phyloP scores from a whole-genome alignment of 2,113 vertebrate species.

The Pachycephala philippinensis region DNA sequence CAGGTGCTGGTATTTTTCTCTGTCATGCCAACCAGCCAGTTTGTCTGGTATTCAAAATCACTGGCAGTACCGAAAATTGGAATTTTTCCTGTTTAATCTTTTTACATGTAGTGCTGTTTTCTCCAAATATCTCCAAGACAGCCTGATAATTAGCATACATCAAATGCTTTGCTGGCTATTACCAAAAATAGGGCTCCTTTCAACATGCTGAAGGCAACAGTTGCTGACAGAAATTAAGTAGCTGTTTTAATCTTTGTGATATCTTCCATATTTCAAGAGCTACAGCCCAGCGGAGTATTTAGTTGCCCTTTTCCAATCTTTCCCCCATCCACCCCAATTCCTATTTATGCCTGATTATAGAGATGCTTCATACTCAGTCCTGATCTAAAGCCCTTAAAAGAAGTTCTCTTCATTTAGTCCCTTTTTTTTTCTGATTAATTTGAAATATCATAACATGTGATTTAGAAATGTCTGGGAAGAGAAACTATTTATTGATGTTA shows the following conservation, averaged over 20 bases:
- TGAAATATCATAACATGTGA: neutral
- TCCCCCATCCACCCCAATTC: fast-evolving
- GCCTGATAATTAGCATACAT: neutral
- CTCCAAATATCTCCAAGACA: neutral
- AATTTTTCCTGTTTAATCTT: neutral
- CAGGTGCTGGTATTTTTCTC: neutral
- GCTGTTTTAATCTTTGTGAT: slow-evolving; percentile 1
- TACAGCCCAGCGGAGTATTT: neutral
- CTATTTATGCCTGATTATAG: neutral
- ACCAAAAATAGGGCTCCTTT: slow-evolving; percentile 5
- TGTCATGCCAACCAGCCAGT: neutral
- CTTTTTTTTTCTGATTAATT: neutral
- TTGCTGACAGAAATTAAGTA: slow-evolving; percentile 31
- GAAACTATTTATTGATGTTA: neutral
- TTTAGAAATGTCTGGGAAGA: neutral
- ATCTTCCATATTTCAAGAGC: neutral
- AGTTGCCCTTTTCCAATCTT: neutral
- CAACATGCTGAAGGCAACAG: neutral
- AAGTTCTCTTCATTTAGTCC: neutral
- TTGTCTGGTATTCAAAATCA: neutral
- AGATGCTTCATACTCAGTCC: neutral
- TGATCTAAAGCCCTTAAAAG: neutral
- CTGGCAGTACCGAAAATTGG: neutral
- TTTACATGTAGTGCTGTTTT: neutral
- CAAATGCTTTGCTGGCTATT: neutral